phyloP scores from a whole-genome alignment of 2,797 vertebrate species.

The Macropodus opercularis region DNA sequence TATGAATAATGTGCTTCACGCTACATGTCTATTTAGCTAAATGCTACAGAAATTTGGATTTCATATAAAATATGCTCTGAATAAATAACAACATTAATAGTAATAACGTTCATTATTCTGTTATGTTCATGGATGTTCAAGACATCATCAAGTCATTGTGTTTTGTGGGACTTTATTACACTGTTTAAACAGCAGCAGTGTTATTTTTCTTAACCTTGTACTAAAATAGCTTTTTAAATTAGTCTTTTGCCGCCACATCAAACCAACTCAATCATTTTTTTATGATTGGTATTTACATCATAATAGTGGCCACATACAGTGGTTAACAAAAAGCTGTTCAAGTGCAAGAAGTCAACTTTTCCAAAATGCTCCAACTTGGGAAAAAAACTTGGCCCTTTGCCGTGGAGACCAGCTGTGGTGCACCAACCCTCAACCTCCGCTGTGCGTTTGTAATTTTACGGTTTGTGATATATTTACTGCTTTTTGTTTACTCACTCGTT shows the following conservation, averaged over 20 bases:
- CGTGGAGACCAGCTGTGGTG: slow-evolving; percentile 53
- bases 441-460: neutral
- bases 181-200: neutral
- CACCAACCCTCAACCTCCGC: slow-evolving; percentile 10
- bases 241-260: neutral
- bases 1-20: neutral
- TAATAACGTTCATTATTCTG: too few relatives aligned
- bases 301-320: slow-evolving; percentile 29
- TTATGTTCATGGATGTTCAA: too few relatives aligned
- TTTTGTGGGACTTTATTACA: neutral
- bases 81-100: too few relatives aligned
- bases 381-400: slow-evolving; percentile 39
- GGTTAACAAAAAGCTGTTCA: slow-evolving; percentile 24
- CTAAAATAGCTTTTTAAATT: neutral
- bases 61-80: too few relatives aligned
- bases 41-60: too few relatives aligned
- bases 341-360: slow-evolving; percentile 19
- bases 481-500: slow-evolving; percentile 12
- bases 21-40: neutral
- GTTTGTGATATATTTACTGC: neutral
- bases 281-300: slow-evolving; percentile 29
- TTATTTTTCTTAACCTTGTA: neutral
- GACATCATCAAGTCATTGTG: too few relatives aligned
- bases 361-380: slow-evolving; percentile 15
- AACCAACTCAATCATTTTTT: neutral